phyloP scores from a whole-genome alignment of 2,888 invertebrate species.

The Lithophane socia region DNA sequence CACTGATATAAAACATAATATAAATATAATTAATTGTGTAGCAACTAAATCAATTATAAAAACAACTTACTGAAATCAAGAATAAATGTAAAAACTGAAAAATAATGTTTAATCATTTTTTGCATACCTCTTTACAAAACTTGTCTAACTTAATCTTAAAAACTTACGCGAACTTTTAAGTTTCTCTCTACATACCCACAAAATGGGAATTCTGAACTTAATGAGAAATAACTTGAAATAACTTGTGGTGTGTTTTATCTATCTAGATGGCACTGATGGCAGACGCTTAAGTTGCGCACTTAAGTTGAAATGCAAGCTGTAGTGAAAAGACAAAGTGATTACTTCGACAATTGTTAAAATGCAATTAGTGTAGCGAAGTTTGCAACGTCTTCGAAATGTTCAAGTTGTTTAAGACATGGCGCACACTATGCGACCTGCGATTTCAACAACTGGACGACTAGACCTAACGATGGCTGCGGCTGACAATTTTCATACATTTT shows the following conservation, averaged over 20 bases:
- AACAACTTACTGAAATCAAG: no score
- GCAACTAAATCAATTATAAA: no score
- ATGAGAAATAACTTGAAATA: constrained; percentile 58
- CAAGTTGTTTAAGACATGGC: constrained; percentile 11
- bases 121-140: background rate
- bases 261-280: constrained; percentile 26
- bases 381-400: background rate
- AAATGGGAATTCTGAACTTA: constrained; percentile 51
- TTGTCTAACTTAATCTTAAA: background rate
- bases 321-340: constrained; percentile 37
- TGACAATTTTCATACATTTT: no score
- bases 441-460: background rate
- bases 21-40: no score
- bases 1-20: no score
- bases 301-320: constrained; percentile 47
- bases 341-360: constrained; percentile 49
- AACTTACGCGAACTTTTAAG: background rate
- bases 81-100: background rate
- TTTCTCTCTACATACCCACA: constrained; percentile 15
- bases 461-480: no score
- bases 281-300: constrained; percentile 50
- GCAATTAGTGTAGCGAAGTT: constrained; percentile 53
- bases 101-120: background rate
- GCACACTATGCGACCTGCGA: background rate
- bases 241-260: constrained; percentile 27